Evolutionary conservation across 2,888 invertebrate species (phyloP).

Genomic region (Drosophila nigricruria): DNA sequence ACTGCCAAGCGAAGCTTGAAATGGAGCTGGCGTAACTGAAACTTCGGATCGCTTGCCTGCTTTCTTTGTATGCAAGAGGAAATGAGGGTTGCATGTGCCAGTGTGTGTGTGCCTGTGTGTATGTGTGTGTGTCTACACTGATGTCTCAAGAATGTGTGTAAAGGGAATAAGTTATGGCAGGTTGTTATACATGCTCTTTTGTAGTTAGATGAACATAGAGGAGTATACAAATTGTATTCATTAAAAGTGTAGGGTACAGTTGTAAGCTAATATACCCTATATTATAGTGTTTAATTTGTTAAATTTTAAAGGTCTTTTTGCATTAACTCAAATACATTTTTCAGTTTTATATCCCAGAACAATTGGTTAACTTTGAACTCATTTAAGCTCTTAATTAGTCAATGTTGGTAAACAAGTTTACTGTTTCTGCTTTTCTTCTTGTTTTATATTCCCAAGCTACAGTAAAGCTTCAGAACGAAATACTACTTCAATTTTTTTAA

Average conservation of each 20-base stretch:
- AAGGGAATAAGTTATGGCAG: not conserved
- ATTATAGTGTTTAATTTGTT: too few relatives aligned
- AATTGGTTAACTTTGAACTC: not conserved
- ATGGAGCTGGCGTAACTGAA: conserved; percentile 30
- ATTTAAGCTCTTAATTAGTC: not conserved
- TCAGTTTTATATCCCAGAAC: not conserved
- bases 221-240: not conserved
- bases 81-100: not conserved
- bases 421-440: too few relatives aligned
- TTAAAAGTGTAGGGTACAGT: not conserved
- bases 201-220: not conserved
- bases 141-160: conserved; percentile 1
- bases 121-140: not conserved
- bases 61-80: conserved; percentile 15
- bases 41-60: conserved; percentile 19
- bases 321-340: not conserved
- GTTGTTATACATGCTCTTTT: conserved; percentile 6
- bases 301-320: too few relatives aligned
- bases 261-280: not conserved
- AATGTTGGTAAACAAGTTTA: too few relatives aligned
- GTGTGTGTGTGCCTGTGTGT: not conserved
- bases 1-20: conserved; percentile 29
- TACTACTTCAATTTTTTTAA: too few relatives aligned
- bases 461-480: too few relatives aligned
- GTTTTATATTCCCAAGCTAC: too few relatives aligned